Percentiles rank a stretch among this genome's conserved stretches.
These are phyloP conservation scores for Embiotoca jacksoni DNA, from an alignment of 2,113 vertebrate genomes.

Conservation along the genomic window DNA sequence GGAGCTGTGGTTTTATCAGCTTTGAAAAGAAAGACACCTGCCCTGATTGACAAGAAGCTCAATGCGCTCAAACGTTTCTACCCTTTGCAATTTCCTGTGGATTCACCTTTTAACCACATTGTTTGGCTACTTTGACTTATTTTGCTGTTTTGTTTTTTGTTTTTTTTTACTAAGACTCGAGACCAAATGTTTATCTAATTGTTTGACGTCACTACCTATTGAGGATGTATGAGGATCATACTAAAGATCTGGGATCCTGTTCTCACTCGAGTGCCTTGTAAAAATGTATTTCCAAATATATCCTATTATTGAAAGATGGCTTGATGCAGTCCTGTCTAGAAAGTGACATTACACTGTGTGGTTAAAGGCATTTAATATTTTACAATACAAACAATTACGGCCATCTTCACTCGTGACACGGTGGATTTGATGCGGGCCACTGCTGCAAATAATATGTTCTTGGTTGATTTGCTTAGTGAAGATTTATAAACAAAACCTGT, in stretches of 20 bases:
- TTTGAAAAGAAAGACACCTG: slow-evolving; percentile 7
- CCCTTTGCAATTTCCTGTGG: slow-evolving; percentile 40
- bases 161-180: slow-evolving; percentile 61
- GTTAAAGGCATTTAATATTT: slow-evolving; percentile 65
- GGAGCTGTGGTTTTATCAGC: slow-evolving; percentile 39
- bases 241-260: slow-evolving; percentile 24
- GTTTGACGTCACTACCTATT: slow-evolving; percentile 50
- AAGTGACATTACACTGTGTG: not conserved
- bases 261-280: slow-evolving; percentile 67
- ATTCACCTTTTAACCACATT: slow-evolving; percentile 24
- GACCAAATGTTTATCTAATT: slow-evolving; percentile 79
- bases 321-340: slow-evolving; percentile 11
- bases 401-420: slow-evolving; percentile 1
- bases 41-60: not conserved
- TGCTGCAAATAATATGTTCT: slow-evolving; percentile 23
- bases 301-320: slow-evolving; percentile 39
- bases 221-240: slow-evolving; percentile 52
- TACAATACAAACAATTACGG: slow-evolving; percentile 49
- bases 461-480: slow-evolving; percentile 7
- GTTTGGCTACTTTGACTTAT: slow-evolving; percentile 41
- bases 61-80: slow-evolving; percentile 9
- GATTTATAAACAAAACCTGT: slow-evolving; percentile 32
- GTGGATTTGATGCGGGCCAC: not conserved
- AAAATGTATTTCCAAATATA: slow-evolving; percentile 70
- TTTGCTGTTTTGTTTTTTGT: slow-evolving; percentile 57